Base-by-base conservation (phyloP, 2,113 vertebrate species). In the Nothobranchius furzeri region DNA sequence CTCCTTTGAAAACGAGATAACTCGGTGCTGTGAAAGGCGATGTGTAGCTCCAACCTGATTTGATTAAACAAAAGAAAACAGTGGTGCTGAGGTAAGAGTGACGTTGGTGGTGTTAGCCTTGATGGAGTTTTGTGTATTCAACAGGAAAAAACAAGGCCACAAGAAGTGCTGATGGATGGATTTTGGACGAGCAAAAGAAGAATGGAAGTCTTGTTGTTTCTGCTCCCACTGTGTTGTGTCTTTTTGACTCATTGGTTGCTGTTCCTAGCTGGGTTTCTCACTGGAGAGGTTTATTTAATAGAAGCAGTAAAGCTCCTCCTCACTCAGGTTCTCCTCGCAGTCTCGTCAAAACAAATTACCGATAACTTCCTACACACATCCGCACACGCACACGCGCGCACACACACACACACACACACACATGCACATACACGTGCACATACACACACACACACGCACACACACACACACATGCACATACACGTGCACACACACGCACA, bases 31-130 rank as follows among this genome's bases (percentile, higher is more conserved):
- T 17, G 49, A 76, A 46, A 57, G 56, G 9, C 50, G 11, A 12
- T 35, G 62, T 13, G 36, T 52, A 57, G 55, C 64, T 67, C 14
- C 5, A 59, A 60, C n/a, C 61, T 47, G 64, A 73, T 73, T 67
- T 63, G 76, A 75, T 79, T 76, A 87, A 82, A 77, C 60, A 66
- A 82, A 80, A 78, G 73, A 67, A 85, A 86, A 75, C 69, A 81
- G 24, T 13, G 11, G n/a, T 2, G 42, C 37, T 55, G 57, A 73
- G 45, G 52, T 58, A 42, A 43, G 48, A 1, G 7, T 78, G 75
- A 82, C 37, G 57, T n/a, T 20, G 52, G 52, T 47, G 9, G 50
- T 7, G 7, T 47, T 62, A 73, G 53, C 75, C 73, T 77, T 75
- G 69, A 65, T 68, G 20, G 35, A 3, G 5, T 10, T 68, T 14